Evolutionary conservation across 2,888 invertebrate species (phyloP).

Genomic region (Aspidapion aeneum): DNA sequence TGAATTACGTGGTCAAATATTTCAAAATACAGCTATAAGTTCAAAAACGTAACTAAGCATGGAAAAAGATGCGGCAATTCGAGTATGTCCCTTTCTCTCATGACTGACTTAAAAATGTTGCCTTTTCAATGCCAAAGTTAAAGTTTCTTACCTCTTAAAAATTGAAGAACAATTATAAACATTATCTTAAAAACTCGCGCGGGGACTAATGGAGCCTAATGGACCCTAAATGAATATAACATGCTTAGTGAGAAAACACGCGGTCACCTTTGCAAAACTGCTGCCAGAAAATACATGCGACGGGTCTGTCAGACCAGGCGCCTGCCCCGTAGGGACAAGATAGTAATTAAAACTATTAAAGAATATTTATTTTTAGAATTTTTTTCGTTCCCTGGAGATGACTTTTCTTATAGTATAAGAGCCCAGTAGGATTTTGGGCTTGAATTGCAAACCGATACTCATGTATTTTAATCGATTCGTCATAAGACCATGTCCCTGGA

Average conservation of each 20-base stretch:
- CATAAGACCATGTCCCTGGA: no score
- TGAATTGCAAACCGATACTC: no score
- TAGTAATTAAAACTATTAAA: no score
- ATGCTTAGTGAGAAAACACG: background rate
- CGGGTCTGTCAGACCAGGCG: background rate
- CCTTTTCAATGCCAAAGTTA: background rate
- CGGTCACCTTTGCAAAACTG: background rate
- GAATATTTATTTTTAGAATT: no score
- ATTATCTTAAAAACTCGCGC: background rate
- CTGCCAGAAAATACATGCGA: background rate
- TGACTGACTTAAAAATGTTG: background rate
- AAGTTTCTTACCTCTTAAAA: background rate
- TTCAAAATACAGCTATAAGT: no score
- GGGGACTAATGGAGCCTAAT: background rate
- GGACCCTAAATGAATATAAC: background rate
- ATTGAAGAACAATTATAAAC: background rate
- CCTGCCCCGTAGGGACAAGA: background rate
- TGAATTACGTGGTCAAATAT: no score
- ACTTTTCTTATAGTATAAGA: no score
- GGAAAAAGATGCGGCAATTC: background rate
- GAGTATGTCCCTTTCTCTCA: background rate
- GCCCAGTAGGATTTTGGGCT: no score
- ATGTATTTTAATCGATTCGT: no score
- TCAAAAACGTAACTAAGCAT: no score
- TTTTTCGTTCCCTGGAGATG: no score